Base-by-base conservation (phyloP, 2,797 vertebrate genomes). In the Discoglossus pictus region DNA sequence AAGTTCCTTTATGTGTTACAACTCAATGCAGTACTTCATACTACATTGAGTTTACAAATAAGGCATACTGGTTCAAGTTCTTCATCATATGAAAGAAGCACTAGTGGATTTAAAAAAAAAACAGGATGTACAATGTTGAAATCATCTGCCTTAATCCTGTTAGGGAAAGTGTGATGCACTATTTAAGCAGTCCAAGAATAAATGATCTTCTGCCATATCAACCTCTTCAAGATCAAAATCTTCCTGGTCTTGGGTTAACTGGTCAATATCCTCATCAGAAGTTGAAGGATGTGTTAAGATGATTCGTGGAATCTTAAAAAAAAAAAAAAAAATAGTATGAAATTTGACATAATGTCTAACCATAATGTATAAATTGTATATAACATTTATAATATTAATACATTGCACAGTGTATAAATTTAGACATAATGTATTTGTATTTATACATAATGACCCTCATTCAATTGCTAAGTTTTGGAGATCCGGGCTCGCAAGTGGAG, bases 281-380 rank as follows among this genome's bases (percentile, higher is more conserved):
- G 90, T 93, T 6, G 88, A 94, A 40, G 93, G 92, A 73, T 85
- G 85, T 2, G 90, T 95, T 76, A 95, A 88, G 80, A 94, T 89
- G 80, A 96, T 92, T 65, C 82, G 78, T 31, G 92, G 91, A 78
- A 93, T 91, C 92, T 94, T 84, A 68, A 73, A 61, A n/a, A 73
- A 39, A 51, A 61, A 7, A 68, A 0, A 2, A 78, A 67, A 79
- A 46, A 66, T 34, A 2, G 27, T 4, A 4, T 31, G 8, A 31
- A 31, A 31, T 31, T 31, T 4, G 27, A 31, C 8, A 4, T n/a
- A n/a, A n/a, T n/a, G n/a, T n/a, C n/a, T n/a, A n/a, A n/a, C n/a
- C n/a, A n/a, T n/a, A n/a, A n/a, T n/a, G n/a, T n/a, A n/a, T n/a
- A n/a, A n/a, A n/a, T n/a, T n/a, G n/a, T n/a, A n/a, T n/a, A n/a